Evolutionary conservation across 2,888 invertebrate genomes (phyloP).

Genomic region (Aleiodes testaceus): DNA sequence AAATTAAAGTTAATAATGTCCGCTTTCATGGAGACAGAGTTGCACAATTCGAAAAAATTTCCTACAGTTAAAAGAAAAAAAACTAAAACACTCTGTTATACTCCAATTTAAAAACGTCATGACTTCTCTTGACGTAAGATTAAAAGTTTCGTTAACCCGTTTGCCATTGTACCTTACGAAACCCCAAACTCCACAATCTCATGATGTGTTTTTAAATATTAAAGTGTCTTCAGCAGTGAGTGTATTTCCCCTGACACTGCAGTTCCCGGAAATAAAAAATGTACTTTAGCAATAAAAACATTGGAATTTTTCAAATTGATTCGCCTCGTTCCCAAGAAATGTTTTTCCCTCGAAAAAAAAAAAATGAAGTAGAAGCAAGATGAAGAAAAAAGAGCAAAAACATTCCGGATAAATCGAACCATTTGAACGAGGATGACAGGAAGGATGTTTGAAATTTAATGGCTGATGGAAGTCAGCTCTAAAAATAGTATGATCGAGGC

Average conservation of each 20-base stretch:
- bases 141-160: no score
- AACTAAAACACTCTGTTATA: no score
- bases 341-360: not conserved
- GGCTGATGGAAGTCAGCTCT: slow-evolving; percentile 15
- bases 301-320: slow-evolving; percentile 4
- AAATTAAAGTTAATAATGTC: no score
- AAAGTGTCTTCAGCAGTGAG: not conserved
- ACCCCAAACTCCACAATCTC: not conserved
- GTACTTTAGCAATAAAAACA: not conserved
- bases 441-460: slow-evolving; percentile 28
- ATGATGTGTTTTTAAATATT: slow-evolving; percentile 20
- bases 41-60: no score
- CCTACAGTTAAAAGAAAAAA: no score
- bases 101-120: no score
- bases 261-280: not conserved
- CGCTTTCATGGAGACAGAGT: no score
- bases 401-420: not conserved
- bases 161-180: no score
- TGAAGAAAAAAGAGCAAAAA: not conserved
- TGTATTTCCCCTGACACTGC: slow-evolving; percentile 18
- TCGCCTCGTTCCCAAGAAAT: not conserved
- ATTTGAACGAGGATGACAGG: slow-evolving; percentile 11
- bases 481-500: slow-evolving; percentile 26
- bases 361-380: no score
- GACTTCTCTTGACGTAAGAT: no score